These are phyloP conservation scores for Akabosia matsudoensis DNA, from an alignment of 1,140 invertebrate species.

Conservation along the genomic window DNA sequence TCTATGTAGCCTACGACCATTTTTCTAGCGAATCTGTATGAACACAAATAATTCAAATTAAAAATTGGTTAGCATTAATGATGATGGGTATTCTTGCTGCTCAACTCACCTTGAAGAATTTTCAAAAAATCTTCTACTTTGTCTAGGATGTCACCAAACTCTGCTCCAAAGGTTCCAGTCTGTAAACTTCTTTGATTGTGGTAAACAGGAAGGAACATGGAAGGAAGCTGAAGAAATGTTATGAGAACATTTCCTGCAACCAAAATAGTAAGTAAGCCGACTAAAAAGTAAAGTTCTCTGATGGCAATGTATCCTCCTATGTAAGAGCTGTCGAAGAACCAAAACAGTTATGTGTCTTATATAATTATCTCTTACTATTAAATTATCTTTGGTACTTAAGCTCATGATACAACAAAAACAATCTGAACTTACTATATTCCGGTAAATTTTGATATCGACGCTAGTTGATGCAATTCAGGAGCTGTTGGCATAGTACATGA, in stretches of 20 bases:
- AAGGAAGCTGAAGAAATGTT: constrained; percentile 44
- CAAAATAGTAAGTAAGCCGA: constrained; percentile 33
- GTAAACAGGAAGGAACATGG: constrained; percentile 42
- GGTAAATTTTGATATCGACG: constrained; percentile 34
- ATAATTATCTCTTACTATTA: no score
- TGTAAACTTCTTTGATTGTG: constrained; percentile 35
- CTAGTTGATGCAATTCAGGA: constrained; percentile 46
- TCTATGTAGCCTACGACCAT: constrained; percentile 29
- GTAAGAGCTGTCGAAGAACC: constrained; percentile 43
- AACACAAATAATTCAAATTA: neutral
- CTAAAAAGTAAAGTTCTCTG: constrained; percentile 43
- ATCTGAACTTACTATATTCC: constrained; percentile 45
- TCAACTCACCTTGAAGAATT: neutral
- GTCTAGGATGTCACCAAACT: neutral
- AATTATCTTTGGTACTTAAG: neutral
- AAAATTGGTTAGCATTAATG: neutral
- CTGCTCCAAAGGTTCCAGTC: neutral
- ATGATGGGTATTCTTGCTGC: neutral
- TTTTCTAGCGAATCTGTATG: constrained; percentile 4
- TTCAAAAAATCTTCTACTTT: neutral
- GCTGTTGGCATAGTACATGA: constrained; percentile 17
- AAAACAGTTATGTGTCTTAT: no score
- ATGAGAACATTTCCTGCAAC: constrained; percentile 41
- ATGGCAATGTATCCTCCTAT: constrained; percentile 43
- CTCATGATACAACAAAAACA: no score